phyloP scores from a whole-genome alignment of 1,140 invertebrate species.

The Marisa cornuarietis region DNA sequence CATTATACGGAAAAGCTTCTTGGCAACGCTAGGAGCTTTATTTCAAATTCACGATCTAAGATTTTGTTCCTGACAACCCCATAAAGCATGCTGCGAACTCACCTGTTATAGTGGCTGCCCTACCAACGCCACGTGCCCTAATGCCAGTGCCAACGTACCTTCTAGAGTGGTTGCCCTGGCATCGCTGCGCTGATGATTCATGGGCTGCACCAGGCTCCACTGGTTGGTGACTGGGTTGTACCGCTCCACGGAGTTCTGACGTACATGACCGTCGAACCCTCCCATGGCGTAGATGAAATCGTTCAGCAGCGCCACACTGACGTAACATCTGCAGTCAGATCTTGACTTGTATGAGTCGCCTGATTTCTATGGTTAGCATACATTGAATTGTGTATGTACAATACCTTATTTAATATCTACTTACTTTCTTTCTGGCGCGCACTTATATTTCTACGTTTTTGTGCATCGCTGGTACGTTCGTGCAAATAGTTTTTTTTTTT shows the following conservation, averaged over 20 bases:
- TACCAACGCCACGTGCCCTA: too few species aligned
- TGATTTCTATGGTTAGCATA: background rate
- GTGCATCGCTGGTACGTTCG: background rate
- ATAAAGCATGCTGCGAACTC: too few species aligned
- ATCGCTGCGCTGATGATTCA: constrained; percentile 76
- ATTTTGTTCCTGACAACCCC: too few species aligned
- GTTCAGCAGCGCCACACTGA: constrained; percentile 75
- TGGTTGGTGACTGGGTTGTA: constrained; percentile 65
- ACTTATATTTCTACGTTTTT: background rate
- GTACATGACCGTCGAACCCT: constrained; percentile 67
- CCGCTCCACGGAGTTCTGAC: constrained; percentile 68
- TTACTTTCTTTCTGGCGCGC: background rate
- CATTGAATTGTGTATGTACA: background rate
- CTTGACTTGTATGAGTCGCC: background rate
- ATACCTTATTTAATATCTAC: background rate
- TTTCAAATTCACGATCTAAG: too few species aligned
- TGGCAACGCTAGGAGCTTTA: too few species aligned
- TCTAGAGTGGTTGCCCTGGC: constrained; percentile 75
- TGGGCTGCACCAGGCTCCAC: constrained; percentile 64
- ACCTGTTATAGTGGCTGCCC: too few species aligned
- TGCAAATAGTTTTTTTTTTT: too few species aligned
- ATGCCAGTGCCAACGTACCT: constrained; percentile 50
- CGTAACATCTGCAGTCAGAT: constrained; percentile 57
- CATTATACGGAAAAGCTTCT: too few species aligned
- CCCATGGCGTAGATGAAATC: constrained; percentile 84